Conservation (phyloP, 2,888 invertebrate species). For the Brenthis ino region DNA sequence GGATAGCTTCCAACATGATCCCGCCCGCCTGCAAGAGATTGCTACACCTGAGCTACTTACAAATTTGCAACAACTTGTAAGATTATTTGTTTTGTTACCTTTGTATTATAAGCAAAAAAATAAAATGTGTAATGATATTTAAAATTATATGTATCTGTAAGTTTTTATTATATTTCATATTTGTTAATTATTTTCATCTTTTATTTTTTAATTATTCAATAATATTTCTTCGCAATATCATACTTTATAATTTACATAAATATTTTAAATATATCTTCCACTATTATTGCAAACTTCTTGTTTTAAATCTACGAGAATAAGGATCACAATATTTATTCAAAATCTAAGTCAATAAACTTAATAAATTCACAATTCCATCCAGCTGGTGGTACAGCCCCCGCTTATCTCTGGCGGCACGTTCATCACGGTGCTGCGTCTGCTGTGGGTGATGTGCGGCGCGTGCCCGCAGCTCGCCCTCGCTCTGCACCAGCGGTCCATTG, state of each 20-base stretch:
- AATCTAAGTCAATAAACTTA: not conserved
- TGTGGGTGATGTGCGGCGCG: constrained; percentile 97
- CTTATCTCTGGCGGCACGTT: constrained; percentile 97
- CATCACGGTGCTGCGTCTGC: constrained; percentile 97
- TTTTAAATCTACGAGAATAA: not conserved
- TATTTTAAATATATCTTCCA: no score
- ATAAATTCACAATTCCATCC: constrained; percentile 41
- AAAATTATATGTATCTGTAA: not conserved
- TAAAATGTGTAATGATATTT: not conserved
- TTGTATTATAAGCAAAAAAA: not conserved
- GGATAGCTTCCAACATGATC: constrained; percentile 97
- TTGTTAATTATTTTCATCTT: no score
- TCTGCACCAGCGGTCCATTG: constrained; percentile 96
- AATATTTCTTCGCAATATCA: no score
- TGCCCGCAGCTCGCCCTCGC: constrained; percentile 97
- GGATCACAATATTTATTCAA: no score
- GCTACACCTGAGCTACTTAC: constrained; percentile 95
- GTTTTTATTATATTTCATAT: no score
- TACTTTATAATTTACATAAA: no score
- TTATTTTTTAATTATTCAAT: no score
- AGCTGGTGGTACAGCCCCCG: constrained; percentile 97
- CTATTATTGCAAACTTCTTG: no score
- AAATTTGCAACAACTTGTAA: constrained; percentile 94
- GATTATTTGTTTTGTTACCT: constrained; percentile 41
- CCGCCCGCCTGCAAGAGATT: constrained; percentile 94